phyloP scores from a whole-genome alignment of 2,113 vertebrate genomes.

The Paratilapia polleni region DNA sequence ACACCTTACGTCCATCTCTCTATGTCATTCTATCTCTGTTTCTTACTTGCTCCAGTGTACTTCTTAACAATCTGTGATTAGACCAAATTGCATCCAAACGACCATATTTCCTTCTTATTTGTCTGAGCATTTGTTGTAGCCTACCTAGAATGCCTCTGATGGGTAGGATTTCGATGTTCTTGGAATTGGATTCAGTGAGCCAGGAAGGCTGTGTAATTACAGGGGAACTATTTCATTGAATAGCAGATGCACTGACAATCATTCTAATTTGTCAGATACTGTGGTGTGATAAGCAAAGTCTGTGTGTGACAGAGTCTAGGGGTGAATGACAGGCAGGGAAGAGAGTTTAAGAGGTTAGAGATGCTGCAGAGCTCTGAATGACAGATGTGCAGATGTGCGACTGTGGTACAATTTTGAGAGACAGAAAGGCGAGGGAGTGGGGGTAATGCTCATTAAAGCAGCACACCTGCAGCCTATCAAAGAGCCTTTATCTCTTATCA shows the following conservation, averaged over 20 bases:
- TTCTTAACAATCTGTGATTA: not conserved
- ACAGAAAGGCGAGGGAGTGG: not conserved
- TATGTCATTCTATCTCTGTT: not conserved
- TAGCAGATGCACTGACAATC: slow-evolving; percentile 20
- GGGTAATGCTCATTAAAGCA: slow-evolving; percentile 73
- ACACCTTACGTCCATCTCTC: slow-evolving; percentile 51
- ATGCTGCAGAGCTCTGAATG: slow-evolving; percentile 49
- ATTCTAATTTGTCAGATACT: not conserved
- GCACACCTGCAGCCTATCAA: slow-evolving; percentile 80
- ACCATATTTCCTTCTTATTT: not conserved
- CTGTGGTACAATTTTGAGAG: slow-evolving; percentile 38
- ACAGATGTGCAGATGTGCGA: slow-evolving; percentile 67
- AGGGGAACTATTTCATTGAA: slow-evolving; percentile 40
- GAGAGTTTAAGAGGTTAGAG: slow-evolving; percentile 12
- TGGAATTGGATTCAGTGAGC: slow-evolving; percentile 20
- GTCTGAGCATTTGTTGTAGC: slow-evolving; percentile 27
- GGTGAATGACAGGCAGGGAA: slow-evolving; percentile 42
- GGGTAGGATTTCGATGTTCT: slow-evolving; percentile 29
- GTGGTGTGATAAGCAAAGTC: not conserved
- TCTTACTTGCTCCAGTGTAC: not conserved
- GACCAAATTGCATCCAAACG: slow-evolving; percentile 18
- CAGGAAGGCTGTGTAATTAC: slow-evolving; percentile 40
- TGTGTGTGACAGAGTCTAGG: not conserved
- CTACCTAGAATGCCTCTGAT: slow-evolving; percentile 29
- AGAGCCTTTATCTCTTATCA: slow-evolving; percentile 80